Evolutionary conservation across 1,140 invertebrate species (phyloP).

Genomic region (Eurosta solidaginis): DNA sequence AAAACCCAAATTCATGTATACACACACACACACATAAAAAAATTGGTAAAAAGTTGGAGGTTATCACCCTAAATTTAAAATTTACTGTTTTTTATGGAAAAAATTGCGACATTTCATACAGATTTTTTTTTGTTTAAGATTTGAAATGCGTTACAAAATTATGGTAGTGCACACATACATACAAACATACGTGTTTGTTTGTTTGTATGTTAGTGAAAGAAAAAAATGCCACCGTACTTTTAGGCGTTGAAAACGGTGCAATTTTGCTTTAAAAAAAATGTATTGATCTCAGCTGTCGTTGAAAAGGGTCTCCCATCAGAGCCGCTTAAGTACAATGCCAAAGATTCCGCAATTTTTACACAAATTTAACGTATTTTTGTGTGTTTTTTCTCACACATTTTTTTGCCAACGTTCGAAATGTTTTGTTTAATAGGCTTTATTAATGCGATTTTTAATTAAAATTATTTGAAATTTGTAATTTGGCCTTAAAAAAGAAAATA

Average conservation of each 20-base stretch:
- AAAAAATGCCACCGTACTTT: not conserved
- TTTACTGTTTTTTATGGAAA: constrained; percentile 8
- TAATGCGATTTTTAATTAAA: constrained; percentile 4
- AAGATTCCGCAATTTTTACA: not conserved
- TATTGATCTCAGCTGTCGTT: not conserved
- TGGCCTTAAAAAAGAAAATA: not conserved
- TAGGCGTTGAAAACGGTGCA: not conserved
- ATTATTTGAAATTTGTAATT: not conserved
- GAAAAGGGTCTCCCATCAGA: not conserved
- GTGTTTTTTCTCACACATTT: constrained; percentile 2
- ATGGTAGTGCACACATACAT: too few species aligned
- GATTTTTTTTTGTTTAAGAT: not conserved
- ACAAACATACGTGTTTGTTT: too few species aligned
- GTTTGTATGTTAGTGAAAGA: not conserved
- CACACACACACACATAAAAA: not conserved
- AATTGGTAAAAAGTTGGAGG: not conserved
- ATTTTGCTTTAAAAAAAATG: not conserved
- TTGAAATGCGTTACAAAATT: constrained; percentile 8
- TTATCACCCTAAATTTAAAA: not conserved
- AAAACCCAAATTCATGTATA: not conserved
- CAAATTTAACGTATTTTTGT: constrained; percentile 6
- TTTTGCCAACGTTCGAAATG: not conserved
- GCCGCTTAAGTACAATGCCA: not conserved
- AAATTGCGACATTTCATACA: constrained; percentile 3
- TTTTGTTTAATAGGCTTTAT: not conserved